A percentile compares a stretch with the other conserved stretches of the same genome.
These are phyloP conservation scores for Noctua comes DNA, from an alignment of 2,888 invertebrate species.

Conservation along the genomic window DNA sequence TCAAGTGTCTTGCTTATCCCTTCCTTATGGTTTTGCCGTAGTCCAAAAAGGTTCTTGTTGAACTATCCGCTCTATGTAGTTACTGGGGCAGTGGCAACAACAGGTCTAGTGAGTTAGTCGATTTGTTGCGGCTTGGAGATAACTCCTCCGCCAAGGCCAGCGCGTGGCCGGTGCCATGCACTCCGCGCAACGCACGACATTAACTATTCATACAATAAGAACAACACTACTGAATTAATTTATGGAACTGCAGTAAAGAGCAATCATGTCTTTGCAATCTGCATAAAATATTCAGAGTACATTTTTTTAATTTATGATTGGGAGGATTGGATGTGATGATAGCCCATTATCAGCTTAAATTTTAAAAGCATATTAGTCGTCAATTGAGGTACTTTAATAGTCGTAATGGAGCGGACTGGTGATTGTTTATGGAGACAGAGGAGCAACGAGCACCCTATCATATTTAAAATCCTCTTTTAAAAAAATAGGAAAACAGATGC, in stretches of 20 bases:
- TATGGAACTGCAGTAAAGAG: slow-evolving; percentile 25
- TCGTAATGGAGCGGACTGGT: neutral
- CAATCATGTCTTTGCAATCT: slow-evolving; percentile 10
- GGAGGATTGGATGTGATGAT: neutral
- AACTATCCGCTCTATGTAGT: slow-evolving; percentile 39
- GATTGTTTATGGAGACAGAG: neutral
- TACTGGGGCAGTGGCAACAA: slow-evolving; percentile 51
- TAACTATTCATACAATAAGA: slow-evolving; percentile 49
- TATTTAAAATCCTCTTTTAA: neutral
- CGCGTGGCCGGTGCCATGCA: slow-evolving; percentile 64
- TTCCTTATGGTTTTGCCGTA: neutral
- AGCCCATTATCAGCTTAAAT: neutral
- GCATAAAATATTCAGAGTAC: slow-evolving; percentile 10
- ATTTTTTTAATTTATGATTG: neutral
- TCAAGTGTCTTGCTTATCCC: neutral
- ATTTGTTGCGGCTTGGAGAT: slow-evolving; percentile 58
- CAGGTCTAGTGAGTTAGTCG: slow-evolving; percentile 70
- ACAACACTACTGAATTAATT: slow-evolving; percentile 39
- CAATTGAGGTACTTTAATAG: neutral
- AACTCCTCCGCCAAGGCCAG: slow-evolving; percentile 63
- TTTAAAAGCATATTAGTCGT: neutral
- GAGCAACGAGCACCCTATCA: neutral
- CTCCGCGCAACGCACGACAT: slow-evolving; percentile 47
- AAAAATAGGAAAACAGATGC: neutral
- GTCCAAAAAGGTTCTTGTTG: neutral